Evolutionary conservation across 2,888 invertebrate genomes (phyloP), one percentile per base, ranked within the genome.

Genomic region (Lycocerus yunnanus): DNA sequence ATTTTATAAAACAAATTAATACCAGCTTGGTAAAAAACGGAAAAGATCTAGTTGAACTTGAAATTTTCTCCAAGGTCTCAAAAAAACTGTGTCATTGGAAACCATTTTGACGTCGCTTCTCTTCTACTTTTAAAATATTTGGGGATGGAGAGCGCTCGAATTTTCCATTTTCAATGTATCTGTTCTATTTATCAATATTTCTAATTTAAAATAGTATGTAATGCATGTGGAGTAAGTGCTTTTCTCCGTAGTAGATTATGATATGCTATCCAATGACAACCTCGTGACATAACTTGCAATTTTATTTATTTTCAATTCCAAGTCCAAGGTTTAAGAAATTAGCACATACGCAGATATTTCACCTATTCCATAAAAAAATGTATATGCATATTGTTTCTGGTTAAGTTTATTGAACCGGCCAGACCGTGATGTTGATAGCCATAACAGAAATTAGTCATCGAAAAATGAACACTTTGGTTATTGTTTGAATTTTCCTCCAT

Each of bases 281-380:
- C 6, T 43, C 6, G n/a, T 43, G 43, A 43, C 1, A 43, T 43
- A 43, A 43, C n/a, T 43, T 5, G n/a, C 43, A 43, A 6, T 43
- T 43, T 43, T 43, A 43, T 43, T 43, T 43, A 43, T n/a, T 43
- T 43, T 6, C 43, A 4, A 6, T 43, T 43, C 43, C 43, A 43
- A 43, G 43, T 43, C 43, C 43, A 43, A 43, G 43, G 43, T 43
- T 43, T 43, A 43, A 43, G n/a, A n/a, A 43, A 43, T 43, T n/a
- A 13, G 6, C 6, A n/a, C 8, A 43, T 43, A 43, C 43, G 43
- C 43, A 43, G n/a, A 8, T 43, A n/a, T 43, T 43, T 43, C 8
- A 43, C n/a, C 11, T n/a, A 43, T 43, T 43, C n/a, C n/a, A 6
- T n/a, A 43, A n/a, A 43, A 43, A 43, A 27, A n/a, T 24, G 9